Evolutionary conservation across 2,113 vertebrate genomes (phyloP).

Genomic region (Xenotilapia longispinis): DNA sequence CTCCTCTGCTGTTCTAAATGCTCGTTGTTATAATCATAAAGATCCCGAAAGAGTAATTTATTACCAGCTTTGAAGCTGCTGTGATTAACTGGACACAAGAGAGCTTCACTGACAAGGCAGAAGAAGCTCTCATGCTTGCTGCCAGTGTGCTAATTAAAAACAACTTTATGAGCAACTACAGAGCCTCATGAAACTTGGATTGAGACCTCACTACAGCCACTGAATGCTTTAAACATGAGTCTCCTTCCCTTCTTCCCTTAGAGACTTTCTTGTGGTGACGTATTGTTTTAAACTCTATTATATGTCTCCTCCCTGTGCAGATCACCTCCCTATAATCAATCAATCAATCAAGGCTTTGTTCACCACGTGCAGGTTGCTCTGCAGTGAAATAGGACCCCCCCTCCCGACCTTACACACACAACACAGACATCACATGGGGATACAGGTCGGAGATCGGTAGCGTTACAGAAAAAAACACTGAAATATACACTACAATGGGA

Average conservation of each 20-base stretch:
- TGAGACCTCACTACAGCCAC: neutral
- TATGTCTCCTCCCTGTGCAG: neutral
- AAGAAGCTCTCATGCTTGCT: conserved; percentile 6
- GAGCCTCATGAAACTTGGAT: neutral
- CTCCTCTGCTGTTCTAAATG: neutral
- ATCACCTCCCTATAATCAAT: neutral
- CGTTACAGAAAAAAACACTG: too few relatives aligned
- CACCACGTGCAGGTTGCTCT: accelerated
- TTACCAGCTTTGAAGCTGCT: conserved; percentile 18
- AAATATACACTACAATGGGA: too few relatives aligned
- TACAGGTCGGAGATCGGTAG: too few relatives aligned
- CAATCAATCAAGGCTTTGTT: neutral
- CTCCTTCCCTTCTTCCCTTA: neutral
- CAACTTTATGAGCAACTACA: conserved; percentile 30
- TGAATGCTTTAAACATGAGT: conserved; percentile 3
- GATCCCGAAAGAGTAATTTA: neutral
- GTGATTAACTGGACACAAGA: conserved; percentile 22
- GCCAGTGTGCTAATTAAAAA: conserved; percentile 47
- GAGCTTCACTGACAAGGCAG: conserved; percentile 30
- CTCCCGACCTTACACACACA: too few relatives aligned
- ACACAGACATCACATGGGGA: too few relatives aligned
- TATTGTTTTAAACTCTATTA: neutral
- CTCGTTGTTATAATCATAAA: neutral
- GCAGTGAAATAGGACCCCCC: too few relatives aligned
- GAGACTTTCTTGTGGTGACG: neutral